Conservation (phyloP, 2,797 vertebrate genomes). For the Microcaecilia unicolor region DNA sequence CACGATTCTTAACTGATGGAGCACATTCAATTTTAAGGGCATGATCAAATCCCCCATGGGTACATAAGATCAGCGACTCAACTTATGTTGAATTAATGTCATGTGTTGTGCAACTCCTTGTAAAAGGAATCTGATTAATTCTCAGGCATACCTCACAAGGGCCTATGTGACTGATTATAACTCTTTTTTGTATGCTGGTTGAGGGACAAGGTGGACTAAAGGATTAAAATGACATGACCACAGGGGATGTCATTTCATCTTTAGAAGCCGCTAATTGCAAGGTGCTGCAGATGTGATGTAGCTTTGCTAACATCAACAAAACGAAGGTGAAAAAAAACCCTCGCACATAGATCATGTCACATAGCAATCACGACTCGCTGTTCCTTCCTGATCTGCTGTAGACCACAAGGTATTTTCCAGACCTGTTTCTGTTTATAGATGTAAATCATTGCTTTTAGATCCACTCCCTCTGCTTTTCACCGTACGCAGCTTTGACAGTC, state of each 20-base stretch:
- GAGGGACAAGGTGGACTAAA: not conserved
- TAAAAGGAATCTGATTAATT: slow-evolving; percentile 4
- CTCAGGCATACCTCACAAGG: not conserved
- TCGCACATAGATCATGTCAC: not conserved
- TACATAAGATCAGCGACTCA: slow-evolving; percentile 9
- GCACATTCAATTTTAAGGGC: slow-evolving; percentile 28
- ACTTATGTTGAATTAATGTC: not conserved
- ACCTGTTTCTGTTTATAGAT: not conserved
- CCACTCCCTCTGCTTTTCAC: not conserved
- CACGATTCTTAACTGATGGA: slow-evolving; percentile 44
- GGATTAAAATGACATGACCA: not conserved
- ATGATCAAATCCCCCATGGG: slow-evolving; percentile 6
- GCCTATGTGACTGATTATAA: not conserved
- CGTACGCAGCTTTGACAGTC: not conserved
- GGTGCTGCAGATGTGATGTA: not conserved
- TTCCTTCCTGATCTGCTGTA: not conserved
- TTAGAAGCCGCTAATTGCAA: not conserved
- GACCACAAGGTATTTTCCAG: not conserved
- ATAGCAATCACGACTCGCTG: not conserved
- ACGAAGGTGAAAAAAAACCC: not conserved
- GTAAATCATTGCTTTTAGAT: not conserved
- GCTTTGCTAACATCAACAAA: no score
- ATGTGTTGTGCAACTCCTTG: slow-evolving; percentile 1
- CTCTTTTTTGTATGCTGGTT: not conserved
- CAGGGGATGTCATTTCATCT: not conserved